These are phyloP conservation scores for Petrocephalus sullivani DNA, from an alignment of 2,797 vertebrate species.

Conservation along the genomic window DNA sequence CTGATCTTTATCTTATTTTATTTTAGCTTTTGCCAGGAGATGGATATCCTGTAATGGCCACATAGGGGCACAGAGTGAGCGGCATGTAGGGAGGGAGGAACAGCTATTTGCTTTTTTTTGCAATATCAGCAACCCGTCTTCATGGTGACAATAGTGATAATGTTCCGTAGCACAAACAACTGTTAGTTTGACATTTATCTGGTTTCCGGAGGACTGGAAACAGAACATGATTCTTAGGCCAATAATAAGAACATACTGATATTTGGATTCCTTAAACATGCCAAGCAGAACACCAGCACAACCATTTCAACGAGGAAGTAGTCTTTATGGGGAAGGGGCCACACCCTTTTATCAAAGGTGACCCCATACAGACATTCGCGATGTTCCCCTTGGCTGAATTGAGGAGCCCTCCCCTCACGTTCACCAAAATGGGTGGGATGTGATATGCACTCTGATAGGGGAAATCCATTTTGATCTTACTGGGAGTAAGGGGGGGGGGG, in stretches of 20 bases:
- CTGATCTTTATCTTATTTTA: not conserved
- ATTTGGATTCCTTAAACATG: not conserved
- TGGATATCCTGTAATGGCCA: not conserved
- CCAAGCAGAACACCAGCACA: not conserved
- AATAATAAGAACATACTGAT: not conserved
- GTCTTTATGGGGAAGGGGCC: not conserved
- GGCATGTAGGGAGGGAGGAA: not conserved
- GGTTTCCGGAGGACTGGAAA: not conserved
- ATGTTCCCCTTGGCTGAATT: not conserved
- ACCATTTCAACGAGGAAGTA: not conserved
- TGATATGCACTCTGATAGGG: not conserved
- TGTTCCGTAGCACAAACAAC: not conserved
- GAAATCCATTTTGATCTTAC: not conserved
- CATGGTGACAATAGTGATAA: not conserved
- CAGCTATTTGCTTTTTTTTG: not conserved
- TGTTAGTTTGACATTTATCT: not conserved
- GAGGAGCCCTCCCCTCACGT: not conserved
- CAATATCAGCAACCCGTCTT: conserved; percentile 5
- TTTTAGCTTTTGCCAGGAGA: not conserved
- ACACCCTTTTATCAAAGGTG: not conserved
- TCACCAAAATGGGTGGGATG: not conserved
- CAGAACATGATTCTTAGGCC: not conserved
- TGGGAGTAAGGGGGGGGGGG: not conserved
- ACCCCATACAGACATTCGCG: not conserved
- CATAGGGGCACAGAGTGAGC: not conserved